Conservation (phyloP, 2,888 invertebrate genomes). For the Heteromurus nitidus region DNA sequence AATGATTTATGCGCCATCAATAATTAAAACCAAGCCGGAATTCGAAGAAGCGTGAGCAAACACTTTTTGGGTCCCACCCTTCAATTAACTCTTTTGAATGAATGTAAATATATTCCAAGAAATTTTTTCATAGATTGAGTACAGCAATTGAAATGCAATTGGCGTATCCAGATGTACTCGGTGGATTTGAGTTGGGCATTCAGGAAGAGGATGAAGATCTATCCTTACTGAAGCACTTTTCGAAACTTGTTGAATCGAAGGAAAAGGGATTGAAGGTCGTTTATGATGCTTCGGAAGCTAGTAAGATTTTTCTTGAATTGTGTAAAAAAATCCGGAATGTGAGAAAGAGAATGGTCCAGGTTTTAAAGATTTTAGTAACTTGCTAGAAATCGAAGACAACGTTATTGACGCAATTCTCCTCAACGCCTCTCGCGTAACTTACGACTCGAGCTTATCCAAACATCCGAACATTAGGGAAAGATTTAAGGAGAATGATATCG, state of each 20-base stretch:
- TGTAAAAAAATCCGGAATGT: neutral
- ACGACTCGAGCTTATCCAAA: constrained; percentile 84
- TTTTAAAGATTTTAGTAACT: constrained; percentile 77
- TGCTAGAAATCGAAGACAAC: constrained; percentile 80
- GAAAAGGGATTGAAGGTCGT: constrained; percentile 80
- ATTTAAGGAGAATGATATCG: constrained; percentile 80
- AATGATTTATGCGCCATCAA: constrained; percentile 82
- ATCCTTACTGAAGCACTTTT: constrained; percentile 80
- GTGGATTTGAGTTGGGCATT: constrained; percentile 88
- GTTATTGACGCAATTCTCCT: constrained; percentile 86
- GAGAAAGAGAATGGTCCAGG: neutral
- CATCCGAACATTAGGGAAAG: constrained; percentile 82
- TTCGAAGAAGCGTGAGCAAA: constrained; percentile 53
- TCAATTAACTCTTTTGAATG: neutral
- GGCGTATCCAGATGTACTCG: constrained; percentile 82
- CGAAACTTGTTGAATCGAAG: constrained; percentile 77
- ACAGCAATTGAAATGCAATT: constrained; percentile 53
- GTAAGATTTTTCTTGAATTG: neutral
- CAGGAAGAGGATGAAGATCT: constrained; percentile 85
- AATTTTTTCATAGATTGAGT: constrained; percentile 38
- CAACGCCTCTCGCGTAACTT: constrained; percentile 85
- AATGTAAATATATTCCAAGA: neutral
- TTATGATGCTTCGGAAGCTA: constrained; percentile 85
- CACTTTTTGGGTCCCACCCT: neutral
- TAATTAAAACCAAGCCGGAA: constrained; percentile 60